Base-by-base conservation (phyloP, 2,888 invertebrate species). In the Psococerastis gibbosa region DNA sequence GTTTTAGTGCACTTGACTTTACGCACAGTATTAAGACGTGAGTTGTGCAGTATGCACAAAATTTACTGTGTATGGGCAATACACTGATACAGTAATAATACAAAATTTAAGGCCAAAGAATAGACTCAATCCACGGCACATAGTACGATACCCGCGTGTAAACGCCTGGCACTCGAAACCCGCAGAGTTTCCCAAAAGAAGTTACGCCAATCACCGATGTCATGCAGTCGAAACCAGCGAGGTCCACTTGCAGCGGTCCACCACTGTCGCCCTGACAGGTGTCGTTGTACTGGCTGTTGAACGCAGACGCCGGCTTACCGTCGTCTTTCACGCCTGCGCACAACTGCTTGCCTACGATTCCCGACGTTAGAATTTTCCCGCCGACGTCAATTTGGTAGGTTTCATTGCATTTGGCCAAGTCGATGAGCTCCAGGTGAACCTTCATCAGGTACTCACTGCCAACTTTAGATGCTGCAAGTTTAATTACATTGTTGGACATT, bases 261-360 rank as follows among this genome's bases (percentile, higher is more conserved):
- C 53, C 53, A 11, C 52, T 52, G 44, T 53, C 53, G 15, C 53
- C 53, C 52, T 53, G 45, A 35, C 54, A 54, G n/a, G 54, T 52
- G 47, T 54, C 54, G n/a, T n/a, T n/a, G n/a, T n/a, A n/a, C n/a
- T n/a, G n/a, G n/a, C n/a, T n/a, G n/a, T n/a, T n/a, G n/a, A n/a
- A n/a, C n/a, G n/a, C n/a, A n/a, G n/a, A n/a, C n/a, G n/a, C n/a
- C n/a, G n/a, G n/a, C n/a, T 48, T 48, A 34, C 48, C 47, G 11
- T 52, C 53, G 31, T 51, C 48, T 2, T 41, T 23, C 13, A 47
- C 46, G 15, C 52, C 51, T 22, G 54, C 54, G 44, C 54, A 54
- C 22, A 54, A 41, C 53, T 27, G 27, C 8, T 6, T 9, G 8
- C 8, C 6, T 9, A 27, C 11, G 27, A 27, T 11, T 11, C 27